Evolutionary conservation across 2,113 vertebrate species (phyloP).

Genomic region (Speoplatyrhinus poulsoni): DNA sequence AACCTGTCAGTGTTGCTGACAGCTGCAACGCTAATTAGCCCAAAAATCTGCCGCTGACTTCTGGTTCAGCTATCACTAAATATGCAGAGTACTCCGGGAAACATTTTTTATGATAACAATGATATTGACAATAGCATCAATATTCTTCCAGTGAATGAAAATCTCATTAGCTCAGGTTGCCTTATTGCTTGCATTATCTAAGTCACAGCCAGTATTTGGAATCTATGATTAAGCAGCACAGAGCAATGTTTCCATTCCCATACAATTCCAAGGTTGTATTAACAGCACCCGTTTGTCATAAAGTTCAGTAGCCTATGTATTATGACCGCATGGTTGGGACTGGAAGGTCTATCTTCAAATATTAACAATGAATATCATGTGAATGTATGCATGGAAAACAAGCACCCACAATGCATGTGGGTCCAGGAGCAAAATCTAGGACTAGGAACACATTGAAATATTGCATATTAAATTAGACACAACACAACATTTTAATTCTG

Average conservation of each 20-base stretch:
- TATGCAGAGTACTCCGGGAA: conserved; percentile 1
- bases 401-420: too few species aligned
- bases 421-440: too few species aligned
- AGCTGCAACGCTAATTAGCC: conserved; percentile 50
- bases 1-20: conserved; percentile 38
- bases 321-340: neutral
- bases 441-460: too few species aligned
- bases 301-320: conserved; percentile 6
- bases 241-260: conserved; percentile 20
- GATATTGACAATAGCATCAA: conserved; percentile 2
- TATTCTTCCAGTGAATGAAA: conserved; percentile 17
- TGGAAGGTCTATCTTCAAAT: neutral
- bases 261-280: conserved; percentile 23
- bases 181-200: conserved; percentile 19
- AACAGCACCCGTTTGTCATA: conserved; percentile 18
- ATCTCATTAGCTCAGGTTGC: conserved; percentile 15
- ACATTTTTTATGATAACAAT: conserved; percentile 7
- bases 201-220: conserved; percentile 4
- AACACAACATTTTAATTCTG: too few species aligned
- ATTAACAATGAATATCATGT: too few species aligned
- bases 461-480: too few species aligned
- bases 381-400: too few species aligned
- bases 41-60: conserved; percentile 39
- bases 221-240: conserved; percentile 31
- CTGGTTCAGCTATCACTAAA: conserved; percentile 30